phyloP scores from a whole-genome alignment of 2,888 invertebrate species.

The Sarcophaga variegata region DNA sequence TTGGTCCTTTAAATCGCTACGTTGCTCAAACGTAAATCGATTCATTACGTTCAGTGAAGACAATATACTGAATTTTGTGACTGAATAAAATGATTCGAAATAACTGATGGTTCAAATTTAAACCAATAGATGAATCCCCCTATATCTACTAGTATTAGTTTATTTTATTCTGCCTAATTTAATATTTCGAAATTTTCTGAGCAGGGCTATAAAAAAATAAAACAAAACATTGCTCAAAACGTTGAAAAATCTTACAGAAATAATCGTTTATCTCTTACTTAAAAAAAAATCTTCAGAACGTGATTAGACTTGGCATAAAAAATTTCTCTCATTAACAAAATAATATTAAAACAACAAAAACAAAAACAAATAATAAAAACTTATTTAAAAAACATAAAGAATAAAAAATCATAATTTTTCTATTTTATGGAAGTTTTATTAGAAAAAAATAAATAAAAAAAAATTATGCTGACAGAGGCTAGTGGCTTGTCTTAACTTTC shows the following conservation, averaged over 20 bases:
- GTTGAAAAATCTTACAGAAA: conserved; percentile 27
- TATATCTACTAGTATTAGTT: too few species aligned
- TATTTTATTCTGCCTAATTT: too few species aligned
- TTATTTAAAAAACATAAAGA: conserved; percentile 4
- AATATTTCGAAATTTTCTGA: background rate
- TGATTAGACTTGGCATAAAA: conserved; percentile 21
- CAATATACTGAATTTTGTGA: too few species aligned
- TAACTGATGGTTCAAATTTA: too few species aligned
- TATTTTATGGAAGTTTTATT: conserved; percentile 44
- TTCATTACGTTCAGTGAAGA: too few species aligned
- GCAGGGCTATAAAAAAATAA: background rate
- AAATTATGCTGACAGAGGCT: background rate
- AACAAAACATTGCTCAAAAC: background rate
- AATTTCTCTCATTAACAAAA: conserved; percentile 18
- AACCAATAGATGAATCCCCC: too few species aligned
- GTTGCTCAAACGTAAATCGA: too few species aligned
- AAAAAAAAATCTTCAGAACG: conserved; percentile 20
- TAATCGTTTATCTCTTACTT: background rate
- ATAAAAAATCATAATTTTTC: conserved; percentile 27
- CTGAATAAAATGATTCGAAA: too few species aligned
- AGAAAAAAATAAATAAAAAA: conserved; percentile 28
- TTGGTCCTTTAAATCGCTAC: too few species aligned
- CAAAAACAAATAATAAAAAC: background rate
- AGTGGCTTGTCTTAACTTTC: background rate
- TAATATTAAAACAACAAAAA: background rate